Percentiles rank a stretch among this genome's conserved stretches.
Evolutionary conservation across 2,888 invertebrate genomes (phyloP).

Genomic region (Heteromurus nitidus): DNA sequence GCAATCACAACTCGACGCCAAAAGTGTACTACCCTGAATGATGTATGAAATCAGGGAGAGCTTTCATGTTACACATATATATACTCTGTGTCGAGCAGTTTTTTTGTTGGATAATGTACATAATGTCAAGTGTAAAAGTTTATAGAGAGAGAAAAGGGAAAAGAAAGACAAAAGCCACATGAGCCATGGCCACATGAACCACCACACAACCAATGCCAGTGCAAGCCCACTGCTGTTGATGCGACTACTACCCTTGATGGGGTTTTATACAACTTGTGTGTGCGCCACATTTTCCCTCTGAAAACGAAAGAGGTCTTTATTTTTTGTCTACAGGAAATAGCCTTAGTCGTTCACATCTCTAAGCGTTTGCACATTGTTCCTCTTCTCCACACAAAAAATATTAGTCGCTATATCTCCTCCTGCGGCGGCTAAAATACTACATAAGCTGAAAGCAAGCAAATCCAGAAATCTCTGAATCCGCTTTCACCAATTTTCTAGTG

Average conservation of each 20-base stretch:
- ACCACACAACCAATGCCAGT: conserved; percentile 1
- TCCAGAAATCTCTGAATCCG: conserved; percentile 45
- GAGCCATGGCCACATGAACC: not conserved
- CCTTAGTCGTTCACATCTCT: too few species aligned
- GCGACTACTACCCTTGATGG: conserved; percentile 31
- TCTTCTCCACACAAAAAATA: too few species aligned
- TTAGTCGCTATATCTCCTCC: too few species aligned
- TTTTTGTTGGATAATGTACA: too few species aligned
- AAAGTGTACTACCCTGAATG: conserved; percentile 7
- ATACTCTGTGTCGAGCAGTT: not conserved
- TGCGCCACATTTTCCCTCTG: conserved; percentile 1
- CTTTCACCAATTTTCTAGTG: conserved; percentile 46
- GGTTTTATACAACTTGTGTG: conserved; percentile 1
- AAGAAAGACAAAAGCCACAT: conserved; percentile 18
- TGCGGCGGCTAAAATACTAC: too few species aligned
- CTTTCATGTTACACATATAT: not conserved
- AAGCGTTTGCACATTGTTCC: too few species aligned
- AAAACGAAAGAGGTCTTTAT: too few species aligned
- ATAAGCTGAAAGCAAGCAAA: not conserved
- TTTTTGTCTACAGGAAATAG: not conserved
- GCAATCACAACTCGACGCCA: conserved; percentile 5
- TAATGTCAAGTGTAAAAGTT: conserved; percentile 20
- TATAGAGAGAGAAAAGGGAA: not conserved
- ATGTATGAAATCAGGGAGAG: conserved; percentile 45
- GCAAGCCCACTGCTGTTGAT: conserved; percentile 20